A percentile compares a stretch with the other conserved stretches of the same genome.
phyloP scores from a whole-genome alignment of 2,113 vertebrate genomes.

The Polypterus bichir region DNA sequence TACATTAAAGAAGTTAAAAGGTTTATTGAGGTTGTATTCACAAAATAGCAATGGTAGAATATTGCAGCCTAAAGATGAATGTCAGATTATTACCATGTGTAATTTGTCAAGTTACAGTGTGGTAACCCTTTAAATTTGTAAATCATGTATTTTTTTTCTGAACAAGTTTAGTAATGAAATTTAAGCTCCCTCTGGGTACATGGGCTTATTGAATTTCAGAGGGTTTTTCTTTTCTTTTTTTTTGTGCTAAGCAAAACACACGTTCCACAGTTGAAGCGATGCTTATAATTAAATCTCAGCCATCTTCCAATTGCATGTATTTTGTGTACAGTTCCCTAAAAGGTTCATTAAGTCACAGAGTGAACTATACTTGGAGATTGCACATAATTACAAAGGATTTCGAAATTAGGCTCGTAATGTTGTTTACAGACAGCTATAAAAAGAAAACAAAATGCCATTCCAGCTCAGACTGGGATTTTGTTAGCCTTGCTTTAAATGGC shows the following conservation, averaged over 20 bases:
- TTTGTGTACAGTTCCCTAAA: constrained; percentile 34
- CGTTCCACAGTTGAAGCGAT: constrained; percentile 47
- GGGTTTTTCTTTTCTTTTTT: neutral
- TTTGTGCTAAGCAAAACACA: constrained; percentile 16
- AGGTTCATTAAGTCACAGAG: constrained; percentile 26
- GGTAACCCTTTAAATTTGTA: neutral
- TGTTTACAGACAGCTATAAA: constrained; percentile 39
- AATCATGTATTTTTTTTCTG: constrained; percentile 2
- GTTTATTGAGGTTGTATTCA: too few relatives aligned
- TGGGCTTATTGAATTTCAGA: neutral
- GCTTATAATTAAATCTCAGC: constrained; percentile 52
- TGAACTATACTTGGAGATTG: constrained; percentile 36
- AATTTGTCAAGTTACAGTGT: neutral
- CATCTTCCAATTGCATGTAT: constrained; percentile 44
- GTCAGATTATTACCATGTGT: neutral
- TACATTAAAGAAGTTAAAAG: too few relatives aligned
- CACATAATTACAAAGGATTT: constrained; percentile 45
- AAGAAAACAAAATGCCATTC: constrained; percentile 37
- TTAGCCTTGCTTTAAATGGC: constrained; percentile 50
- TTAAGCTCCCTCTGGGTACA: neutral
- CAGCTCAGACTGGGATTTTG: constrained; percentile 25
- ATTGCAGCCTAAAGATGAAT: neutral
- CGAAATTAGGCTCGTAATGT: constrained; percentile 42
- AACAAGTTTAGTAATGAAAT: constrained; percentile 1
- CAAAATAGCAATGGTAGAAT: neutral